Percentiles rank a stretch among this genome's conserved stretches.
These are phyloP conservation scores for Thymelicus acteon DNA, from an alignment of 2,888 invertebrate species.

Conservation along the genomic window DNA sequence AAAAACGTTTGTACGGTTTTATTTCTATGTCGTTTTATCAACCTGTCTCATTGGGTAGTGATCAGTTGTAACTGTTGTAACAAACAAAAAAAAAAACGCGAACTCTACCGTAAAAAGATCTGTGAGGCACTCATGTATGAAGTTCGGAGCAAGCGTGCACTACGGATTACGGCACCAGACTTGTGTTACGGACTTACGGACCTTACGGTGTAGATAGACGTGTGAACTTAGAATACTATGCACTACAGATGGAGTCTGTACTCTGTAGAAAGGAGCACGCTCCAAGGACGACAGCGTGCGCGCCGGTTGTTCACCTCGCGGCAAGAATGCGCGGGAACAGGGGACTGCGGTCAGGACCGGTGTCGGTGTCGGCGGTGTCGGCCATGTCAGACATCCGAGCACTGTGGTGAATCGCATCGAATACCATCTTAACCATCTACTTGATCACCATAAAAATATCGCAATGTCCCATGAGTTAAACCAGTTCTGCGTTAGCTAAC, in stretches of 20 bases:
- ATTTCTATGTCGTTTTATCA: too few relatives aligned
- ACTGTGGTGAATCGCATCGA: conserved; percentile 40
- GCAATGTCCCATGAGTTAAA: conserved; percentile 21
- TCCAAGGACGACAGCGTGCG: conserved; percentile 73
- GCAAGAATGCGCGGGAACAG: conserved; percentile 70
- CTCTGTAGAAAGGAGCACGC: conserved; percentile 75
- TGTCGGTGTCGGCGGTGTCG: conserved; percentile 41
- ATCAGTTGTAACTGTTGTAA: too few relatives aligned
- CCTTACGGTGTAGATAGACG: conserved; percentile 18
- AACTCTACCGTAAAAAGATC: not conserved
- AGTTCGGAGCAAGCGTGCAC: not conserved
- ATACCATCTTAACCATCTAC: conserved; percentile 24
- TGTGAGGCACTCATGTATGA: not conserved
- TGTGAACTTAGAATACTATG: conserved; percentile 15
- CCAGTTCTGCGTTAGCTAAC: conserved; percentile 13
- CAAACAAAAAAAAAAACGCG: not conserved
- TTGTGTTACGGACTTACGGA: not conserved
- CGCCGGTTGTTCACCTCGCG: conserved; percentile 79
- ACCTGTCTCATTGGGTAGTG: too few relatives aligned
- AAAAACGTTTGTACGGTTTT: too few relatives aligned
- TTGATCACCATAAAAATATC: conserved; percentile 30
- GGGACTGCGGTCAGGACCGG: conserved; percentile 66
- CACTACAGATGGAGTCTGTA: conserved; percentile 54
- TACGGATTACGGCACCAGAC: not conserved
- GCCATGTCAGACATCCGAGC: conserved; percentile 39